Base-by-base conservation (phyloP, 2,888 invertebrate genomes). In the Fragum fragum region DNA sequence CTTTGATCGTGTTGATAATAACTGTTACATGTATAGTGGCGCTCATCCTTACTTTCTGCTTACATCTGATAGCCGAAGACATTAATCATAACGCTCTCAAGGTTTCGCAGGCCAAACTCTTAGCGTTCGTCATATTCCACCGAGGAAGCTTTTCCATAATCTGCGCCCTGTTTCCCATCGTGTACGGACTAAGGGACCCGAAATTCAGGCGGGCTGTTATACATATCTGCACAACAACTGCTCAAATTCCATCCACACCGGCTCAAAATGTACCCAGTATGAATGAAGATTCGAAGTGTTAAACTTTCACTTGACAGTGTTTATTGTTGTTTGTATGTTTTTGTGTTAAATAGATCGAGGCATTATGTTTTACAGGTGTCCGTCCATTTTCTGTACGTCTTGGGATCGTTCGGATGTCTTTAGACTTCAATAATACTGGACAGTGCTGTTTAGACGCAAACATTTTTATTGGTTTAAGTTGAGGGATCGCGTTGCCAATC, bases 71-170 rank as follows among this genome's bases (percentile, higher is more conserved):
- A 1, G 82, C 85, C 5, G 85, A 85, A 29, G 70, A 66, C 18
- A 55, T 85, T 9, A 85, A 85, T 52, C 61, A 42, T 2, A 80
- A 85, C 52, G 78, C 73, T 6, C 52, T 68, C 0, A 26, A 59
- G 2, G 63, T 81, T 29, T 66, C 82, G 21, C 29, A 36, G 14
- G 66, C 68, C 6, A 66, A 61, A 47, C 53, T 85, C 39, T 73
- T 78, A 42, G 80, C 80, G 6, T 85, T 85, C 76, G 85, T 85
- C 23, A 80, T 85, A 72, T 83, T 85, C 70, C 85, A 85, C 52
- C 36, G 85, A 0, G 85, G 85, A 6, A 85, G 85, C 61, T 82
- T 85, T 80, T 85, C 85, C 21, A 85, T 85, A 14, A 85, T 85
- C n/a, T 83, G 82, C 71, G 85, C 85, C 7, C 72, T 85, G 29